phyloP scores from a whole-genome alignment of 1,140 invertebrate species.

The Zelostemma sp. region DNA sequence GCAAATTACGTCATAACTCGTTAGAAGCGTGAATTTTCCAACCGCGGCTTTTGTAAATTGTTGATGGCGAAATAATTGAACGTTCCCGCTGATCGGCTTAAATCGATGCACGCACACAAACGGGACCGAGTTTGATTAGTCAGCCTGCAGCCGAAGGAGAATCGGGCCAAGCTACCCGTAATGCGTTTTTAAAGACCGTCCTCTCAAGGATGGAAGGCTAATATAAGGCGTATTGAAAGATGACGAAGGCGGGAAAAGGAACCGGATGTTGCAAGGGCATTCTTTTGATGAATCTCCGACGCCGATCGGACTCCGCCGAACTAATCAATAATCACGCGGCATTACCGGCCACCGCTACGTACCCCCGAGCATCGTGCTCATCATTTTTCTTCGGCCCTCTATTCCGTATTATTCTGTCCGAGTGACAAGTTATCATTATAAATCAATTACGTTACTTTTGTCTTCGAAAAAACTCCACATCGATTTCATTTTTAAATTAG shows the following conservation, averaged over 20 bases:
- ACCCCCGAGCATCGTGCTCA: conserved; percentile 58
- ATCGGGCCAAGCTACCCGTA: conserved; percentile 37
- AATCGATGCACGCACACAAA: conserved; percentile 40
- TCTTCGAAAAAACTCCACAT: too few relatives aligned
- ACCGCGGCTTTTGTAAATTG: conserved; percentile 2
- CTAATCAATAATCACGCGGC: conserved; percentile 48
- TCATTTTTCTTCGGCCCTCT: conserved; percentile 58
- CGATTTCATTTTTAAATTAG: too few relatives aligned
- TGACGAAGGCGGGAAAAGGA: conserved; percentile 42
- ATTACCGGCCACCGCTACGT: conserved; percentile 46
- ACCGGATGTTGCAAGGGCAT: conserved; percentile 41
- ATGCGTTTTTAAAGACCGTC: conserved; percentile 56
- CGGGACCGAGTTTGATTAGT: conserved; percentile 48
- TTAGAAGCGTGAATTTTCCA: neutral
- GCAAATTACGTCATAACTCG: neutral
- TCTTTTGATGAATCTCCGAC: conserved; percentile 51
- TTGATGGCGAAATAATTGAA: conserved; percentile 56
- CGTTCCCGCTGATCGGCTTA: conserved; percentile 47
- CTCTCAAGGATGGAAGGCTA: conserved; percentile 36
- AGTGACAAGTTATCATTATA: conserved; percentile 67
- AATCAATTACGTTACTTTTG: conserved; percentile 56
- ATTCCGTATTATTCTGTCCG: conserved; percentile 21
- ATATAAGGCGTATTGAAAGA: conserved; percentile 24
- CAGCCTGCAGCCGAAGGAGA: conserved; percentile 31
- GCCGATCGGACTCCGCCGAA: conserved; percentile 45